Percentiles rank a stretch among this genome's conserved stretches.
These are phyloP conservation scores for Craterocephalus amniculus DNA, from an alignment of 2,797 vertebrate species.

Conservation along the genomic window DNA sequence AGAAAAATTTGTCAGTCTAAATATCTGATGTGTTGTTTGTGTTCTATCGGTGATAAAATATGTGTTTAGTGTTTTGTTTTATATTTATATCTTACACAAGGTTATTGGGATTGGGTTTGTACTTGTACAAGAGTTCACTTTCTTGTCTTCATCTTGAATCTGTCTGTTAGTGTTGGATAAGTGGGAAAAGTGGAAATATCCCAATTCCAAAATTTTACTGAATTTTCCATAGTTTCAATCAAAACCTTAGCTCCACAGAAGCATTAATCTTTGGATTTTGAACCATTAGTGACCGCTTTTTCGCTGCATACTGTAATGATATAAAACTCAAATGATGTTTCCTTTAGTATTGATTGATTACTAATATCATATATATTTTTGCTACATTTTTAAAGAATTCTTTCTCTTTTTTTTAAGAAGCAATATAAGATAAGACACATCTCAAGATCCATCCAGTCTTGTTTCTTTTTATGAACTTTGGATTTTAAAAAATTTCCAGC, in stretches of 20 bases:
- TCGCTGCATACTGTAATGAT: background rate
- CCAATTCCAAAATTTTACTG: background rate
- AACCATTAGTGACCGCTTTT: background rate
- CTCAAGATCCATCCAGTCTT: background rate
- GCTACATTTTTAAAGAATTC: too few relatives aligned
- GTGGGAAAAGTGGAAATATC: background rate
- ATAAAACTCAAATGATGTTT: too few relatives aligned
- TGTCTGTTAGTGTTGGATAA: too few relatives aligned
- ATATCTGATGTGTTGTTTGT: too few relatives aligned
- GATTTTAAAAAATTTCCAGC: slow-evolving; percentile 5
- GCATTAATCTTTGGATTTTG: background rate
- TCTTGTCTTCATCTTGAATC: too few relatives aligned
- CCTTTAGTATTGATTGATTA: background rate
- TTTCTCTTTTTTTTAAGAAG: background rate
- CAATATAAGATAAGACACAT: background rate
- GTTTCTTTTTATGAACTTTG: slow-evolving; percentile 1
- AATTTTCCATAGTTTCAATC: background rate
- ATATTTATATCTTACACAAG: too few relatives aligned
- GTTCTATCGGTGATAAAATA: too few relatives aligned
- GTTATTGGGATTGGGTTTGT: too few relatives aligned
- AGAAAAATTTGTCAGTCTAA: too few relatives aligned
- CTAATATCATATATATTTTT: too few relatives aligned
- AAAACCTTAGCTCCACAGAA: background rate
- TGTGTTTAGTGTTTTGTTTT: too few relatives aligned
- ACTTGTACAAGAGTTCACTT: too few relatives aligned